Evolutionary conservation across 2,797 vertebrate genomes (phyloP).

Genomic region (Melanotaenia boesemani): DNA sequence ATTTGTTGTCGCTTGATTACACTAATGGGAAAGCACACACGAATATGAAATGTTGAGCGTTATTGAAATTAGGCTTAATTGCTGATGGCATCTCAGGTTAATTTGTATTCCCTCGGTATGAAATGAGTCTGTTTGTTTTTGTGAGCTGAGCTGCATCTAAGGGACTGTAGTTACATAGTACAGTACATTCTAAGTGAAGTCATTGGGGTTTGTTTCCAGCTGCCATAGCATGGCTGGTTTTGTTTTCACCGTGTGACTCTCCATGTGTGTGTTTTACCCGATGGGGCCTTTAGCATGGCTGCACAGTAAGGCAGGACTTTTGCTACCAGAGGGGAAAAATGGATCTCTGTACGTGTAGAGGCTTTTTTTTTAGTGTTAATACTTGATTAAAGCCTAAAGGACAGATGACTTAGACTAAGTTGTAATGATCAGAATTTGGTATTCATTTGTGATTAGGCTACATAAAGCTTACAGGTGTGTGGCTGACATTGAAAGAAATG

Average conservation of each 20-base stretch:
- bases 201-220: slow-evolving; percentile 28
- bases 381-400: background rate
- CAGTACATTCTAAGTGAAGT: slow-evolving; percentile 40
- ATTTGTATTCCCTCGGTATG: slow-evolving; percentile 83
- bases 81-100: slow-evolving; percentile 87
- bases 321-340: background rate
- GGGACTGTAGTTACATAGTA: slow-evolving; percentile 57
- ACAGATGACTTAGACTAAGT: background rate
- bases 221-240: background rate
- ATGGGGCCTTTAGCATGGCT: background rate
- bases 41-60: slow-evolving; percentile 86
- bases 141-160: slow-evolving; percentile 63
- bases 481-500: no score
- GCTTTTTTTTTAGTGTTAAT: background rate
- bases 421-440: background rate
- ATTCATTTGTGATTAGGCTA: background rate
- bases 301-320: background rate
- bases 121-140: slow-evolving; percentile 78
- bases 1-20: slow-evolving; percentile 87
- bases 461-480: background rate
- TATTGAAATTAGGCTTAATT: slow-evolving; percentile 89
- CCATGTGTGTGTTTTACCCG: background rate
- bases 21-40: slow-evolving; percentile 83
- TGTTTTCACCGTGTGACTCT: background rate
- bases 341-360: background rate